Base-by-base conservation (phyloP, 2,113 vertebrate genomes). In the Etheostoma spectabile region DNA sequence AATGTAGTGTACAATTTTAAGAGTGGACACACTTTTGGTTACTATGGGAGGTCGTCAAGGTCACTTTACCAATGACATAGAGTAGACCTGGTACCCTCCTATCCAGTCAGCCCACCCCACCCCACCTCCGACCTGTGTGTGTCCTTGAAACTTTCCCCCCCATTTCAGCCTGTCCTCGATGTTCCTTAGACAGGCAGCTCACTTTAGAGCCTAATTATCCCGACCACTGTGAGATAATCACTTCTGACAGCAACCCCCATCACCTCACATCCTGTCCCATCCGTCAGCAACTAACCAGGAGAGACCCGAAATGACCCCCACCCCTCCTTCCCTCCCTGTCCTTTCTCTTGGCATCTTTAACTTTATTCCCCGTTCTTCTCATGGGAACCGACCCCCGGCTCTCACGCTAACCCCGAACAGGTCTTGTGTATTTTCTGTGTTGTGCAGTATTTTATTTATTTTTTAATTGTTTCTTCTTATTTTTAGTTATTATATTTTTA, bases 361-460 rank as follows among this genome's bases (percentile, higher is more conserved):
- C 30, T 80, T 69, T 46, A 73, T 55, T 74, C 62, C 33, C 48
- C 1, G 22, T 38, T 61, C 38, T 59, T 30, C 62, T 88, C 64
- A 30, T 27, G 61, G 57, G 81, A 89, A 80, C 6, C 56, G 35
- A 42, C 65, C 81, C 59, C 53, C 72, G 1, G 24, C 70, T 74
- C 67, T 77, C 67, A 57, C 12, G 30, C 76, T 5, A 67, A 84
- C 53, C 67, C 69, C 13, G 66, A 85, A 77, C 56, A 48, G 83
- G 60, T 84, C 73, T 69, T 3, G 52, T 90, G 78, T 87, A 72
- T 88, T 82, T 90, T 77, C 72, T 71, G 61, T 90, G 74, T 91
- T 82, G 77, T 90, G 52, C 88, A 91, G 90, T 91, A 91, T 92
- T 93, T 88, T 87, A 91, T 93, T 93, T 93, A 93, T 93, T 94